Evolutionary conservation across 2,113 vertebrate genomes (phyloP), one percentile per base, ranked within the genome.

Genomic region (Eidolon helvum): DNA sequence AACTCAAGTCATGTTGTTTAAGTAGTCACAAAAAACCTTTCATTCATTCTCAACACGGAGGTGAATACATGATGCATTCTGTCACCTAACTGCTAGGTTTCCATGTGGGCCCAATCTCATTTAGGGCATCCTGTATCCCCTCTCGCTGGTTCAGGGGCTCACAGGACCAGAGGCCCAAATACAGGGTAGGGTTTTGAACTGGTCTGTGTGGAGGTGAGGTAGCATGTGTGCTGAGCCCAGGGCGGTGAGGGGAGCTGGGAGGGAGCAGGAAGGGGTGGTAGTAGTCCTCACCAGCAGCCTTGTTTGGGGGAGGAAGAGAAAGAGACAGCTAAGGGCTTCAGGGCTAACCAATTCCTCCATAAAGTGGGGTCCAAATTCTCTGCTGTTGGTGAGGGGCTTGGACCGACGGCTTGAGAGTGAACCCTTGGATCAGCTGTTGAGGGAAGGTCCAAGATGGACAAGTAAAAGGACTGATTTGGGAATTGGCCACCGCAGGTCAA

Each of bases 261-360:
- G 22, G 8, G 18, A 7, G 30, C 3, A 3, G n/a, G 21, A n/a
- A 28, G 11, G 11, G 24, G 9, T 22, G 10, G n/a, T 12, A 2
- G 21, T 33, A 19, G 55, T 55, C 83, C 61, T 45, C 30, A 4
- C 3, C 12, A 11, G 10, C 11, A 59, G 86, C 15, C 43, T 1
- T 30, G 10, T 10, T 15, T 12, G 33, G 45, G 40, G 38, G 16
- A 33, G 48, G n/a, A 10, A 53, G 53, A 77, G 61, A 63, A 71
- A 85, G 63, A 63, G 43, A 33, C 66, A 38, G 50, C 57, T 10
- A n/a, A 63, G 28, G 30, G 55, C 63, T 57, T 65, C 55, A 8
- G 4, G 16, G 84, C 69, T 66, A 33, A 43, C 18, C 59, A 28
- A 30, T 40, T 77, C n/a, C 61, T 83, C 53, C 40, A 10, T 45